Conservation (phyloP, 2,113 vertebrate genomes). For the Atrichornis clamosus region DNA sequence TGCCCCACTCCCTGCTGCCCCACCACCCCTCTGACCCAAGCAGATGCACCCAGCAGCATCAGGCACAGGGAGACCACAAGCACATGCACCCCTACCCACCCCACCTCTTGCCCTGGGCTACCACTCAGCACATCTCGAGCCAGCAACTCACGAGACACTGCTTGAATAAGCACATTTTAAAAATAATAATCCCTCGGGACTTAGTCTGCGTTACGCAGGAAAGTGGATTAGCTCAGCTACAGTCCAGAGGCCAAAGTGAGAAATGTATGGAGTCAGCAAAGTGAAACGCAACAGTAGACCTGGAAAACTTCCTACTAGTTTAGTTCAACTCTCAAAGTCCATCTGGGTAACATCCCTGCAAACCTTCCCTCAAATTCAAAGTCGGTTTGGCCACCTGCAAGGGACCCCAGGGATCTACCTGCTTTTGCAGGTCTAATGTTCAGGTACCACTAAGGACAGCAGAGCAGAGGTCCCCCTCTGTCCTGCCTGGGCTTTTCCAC, state of each 20-base stretch:
- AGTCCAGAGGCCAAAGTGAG: not conserved
- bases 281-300: not conserved
- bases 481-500: not conserved
- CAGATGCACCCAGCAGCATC: not conserved
- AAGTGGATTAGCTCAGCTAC: not conserved
- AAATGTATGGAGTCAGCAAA: not conserved
- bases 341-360: not conserved
- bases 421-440: not conserved
- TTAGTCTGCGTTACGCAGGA: not conserved
- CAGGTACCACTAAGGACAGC: not conserved
- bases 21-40: not conserved
- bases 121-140: not conserved
- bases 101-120: not conserved
- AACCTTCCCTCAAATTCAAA: not conserved
- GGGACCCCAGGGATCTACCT: not conserved
- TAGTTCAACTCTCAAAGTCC: not conserved
- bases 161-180: slow-evolving; percentile 10
- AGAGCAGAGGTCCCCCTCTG: not conserved
- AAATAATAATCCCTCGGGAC: not conserved
- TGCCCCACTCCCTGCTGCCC: not conserved
- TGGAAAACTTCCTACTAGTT: not conserved
- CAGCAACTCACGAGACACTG: not conserved
- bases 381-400: not conserved
- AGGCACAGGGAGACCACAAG: not conserved
- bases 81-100: too few relatives aligned